A percentile compares a stretch with the other conserved stretches of the same genome.
Evolutionary conservation across 1,140 invertebrate species (phyloP).

Genomic region (Tenebrio molitor): DNA sequence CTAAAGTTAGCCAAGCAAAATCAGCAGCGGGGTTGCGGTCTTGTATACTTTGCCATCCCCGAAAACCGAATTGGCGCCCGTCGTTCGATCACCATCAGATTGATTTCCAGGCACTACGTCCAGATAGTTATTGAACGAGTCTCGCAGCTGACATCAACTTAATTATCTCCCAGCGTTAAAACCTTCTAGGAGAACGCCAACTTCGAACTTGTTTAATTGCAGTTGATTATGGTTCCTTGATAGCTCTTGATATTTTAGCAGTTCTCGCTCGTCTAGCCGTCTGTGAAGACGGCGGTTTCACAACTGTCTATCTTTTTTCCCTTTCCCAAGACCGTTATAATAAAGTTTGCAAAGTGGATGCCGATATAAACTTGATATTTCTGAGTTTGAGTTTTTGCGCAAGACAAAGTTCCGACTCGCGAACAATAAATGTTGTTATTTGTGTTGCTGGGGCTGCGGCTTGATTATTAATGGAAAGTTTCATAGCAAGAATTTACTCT

Average conservation of each 20-base stretch:
- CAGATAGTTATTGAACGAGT: constrained; percentile 53
- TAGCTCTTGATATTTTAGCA: constrained; percentile 42
- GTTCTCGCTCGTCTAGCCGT: neutral
- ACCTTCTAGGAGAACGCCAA: constrained; percentile 50
- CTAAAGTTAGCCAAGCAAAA: constrained; percentile 7
- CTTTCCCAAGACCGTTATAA: neutral
- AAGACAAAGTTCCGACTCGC: neutral
- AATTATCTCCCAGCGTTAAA: constrained; percentile 53
- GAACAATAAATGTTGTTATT: neutral
- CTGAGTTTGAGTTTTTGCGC: neutral
- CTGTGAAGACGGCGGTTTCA: neutral
- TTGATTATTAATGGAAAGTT: neutral
- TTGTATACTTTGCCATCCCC: constrained; percentile 37
- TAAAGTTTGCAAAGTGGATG: neutral
- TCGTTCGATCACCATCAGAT: constrained; percentile 42
- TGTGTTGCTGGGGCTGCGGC: neutral
- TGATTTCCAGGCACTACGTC: constrained; percentile 51
- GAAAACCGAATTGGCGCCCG: constrained; percentile 12
- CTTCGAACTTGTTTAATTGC: constrained; percentile 56
- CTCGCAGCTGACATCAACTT: constrained; percentile 53
- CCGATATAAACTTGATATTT: neutral
- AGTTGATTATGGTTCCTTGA: constrained; percentile 55
- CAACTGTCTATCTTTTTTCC: constrained; percentile 1
- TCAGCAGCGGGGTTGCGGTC: constrained; percentile 31
- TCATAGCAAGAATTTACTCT: too few relatives aligned